Conservation (phyloP, 2,888 invertebrate genomes). For the Horisme vitalbata region DNA sequence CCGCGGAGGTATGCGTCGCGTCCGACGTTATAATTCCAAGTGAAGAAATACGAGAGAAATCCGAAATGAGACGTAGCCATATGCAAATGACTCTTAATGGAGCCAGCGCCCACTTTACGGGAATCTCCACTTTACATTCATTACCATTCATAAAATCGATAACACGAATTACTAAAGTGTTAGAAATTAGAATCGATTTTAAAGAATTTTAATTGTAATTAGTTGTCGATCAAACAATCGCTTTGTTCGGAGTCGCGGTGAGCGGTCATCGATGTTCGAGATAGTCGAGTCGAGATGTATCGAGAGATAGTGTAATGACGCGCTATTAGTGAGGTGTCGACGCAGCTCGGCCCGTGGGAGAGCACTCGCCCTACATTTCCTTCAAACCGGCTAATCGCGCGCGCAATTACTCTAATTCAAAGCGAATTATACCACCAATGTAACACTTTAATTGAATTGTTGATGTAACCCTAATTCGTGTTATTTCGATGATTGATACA, state of each 20-base stretch:
- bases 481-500: slow-evolving; percentile 51
- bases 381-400: slow-evolving; percentile 65
- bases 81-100: slow-evolving; percentile 64
- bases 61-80: slow-evolving; percentile 56
- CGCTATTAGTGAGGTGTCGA: slow-evolving; percentile 76
- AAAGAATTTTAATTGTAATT: slow-evolving; percentile 31
- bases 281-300: slow-evolving; percentile 67
- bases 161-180: slow-evolving; percentile 18
- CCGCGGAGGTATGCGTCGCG: slow-evolving; percentile 46
- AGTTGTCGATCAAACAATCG: slow-evolving; percentile 53
- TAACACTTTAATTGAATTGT: slow-evolving; percentile 77
- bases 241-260: slow-evolving; percentile 59
- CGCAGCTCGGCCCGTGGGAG: slow-evolving; percentile 64
- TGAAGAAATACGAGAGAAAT: slow-evolving; percentile 56
- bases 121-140: slow-evolving; percentile 61
- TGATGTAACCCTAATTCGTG: slow-evolving; percentile 58
- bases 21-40: slow-evolving; percentile 48
- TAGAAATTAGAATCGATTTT: slow-evolving; percentile 35
- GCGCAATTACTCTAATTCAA: slow-evolving; percentile 78
- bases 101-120: slow-evolving; percentile 50
- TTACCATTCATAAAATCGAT: slow-evolving; percentile 53
- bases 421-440: slow-evolving; percentile 66
- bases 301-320: slow-evolving; percentile 75
- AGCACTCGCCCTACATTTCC: slow-evolving; percentile 68
- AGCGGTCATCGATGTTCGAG: slow-evolving; percentile 61